These are phyloP conservation scores for Wiebesia pumilae DNA, from an alignment of 1,140 invertebrate genomes.

Conservation along the genomic window DNA sequence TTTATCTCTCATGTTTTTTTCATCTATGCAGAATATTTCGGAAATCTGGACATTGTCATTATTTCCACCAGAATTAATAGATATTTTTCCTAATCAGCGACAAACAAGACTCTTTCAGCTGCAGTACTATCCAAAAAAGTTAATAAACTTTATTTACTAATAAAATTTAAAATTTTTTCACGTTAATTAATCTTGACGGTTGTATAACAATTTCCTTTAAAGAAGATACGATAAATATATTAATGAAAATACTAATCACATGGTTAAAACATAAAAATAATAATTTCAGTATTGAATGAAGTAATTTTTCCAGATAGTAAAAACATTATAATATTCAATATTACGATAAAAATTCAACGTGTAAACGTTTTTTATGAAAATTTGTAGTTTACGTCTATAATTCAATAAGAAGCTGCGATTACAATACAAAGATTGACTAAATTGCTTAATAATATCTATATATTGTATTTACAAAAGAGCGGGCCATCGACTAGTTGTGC, in stretches of 20 bases:
- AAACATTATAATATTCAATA: too few species aligned
- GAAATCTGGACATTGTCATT: constrained; percentile 74
- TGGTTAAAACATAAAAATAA: too few species aligned
- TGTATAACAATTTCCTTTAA: background rate
- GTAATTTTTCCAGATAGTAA: too few species aligned
- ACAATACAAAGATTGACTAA: background rate
- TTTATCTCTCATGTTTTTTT: background rate
- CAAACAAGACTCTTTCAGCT: constrained; percentile 71
- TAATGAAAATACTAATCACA: too few species aligned
- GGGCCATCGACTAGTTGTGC: background rate
- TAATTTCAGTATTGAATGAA: too few species aligned
- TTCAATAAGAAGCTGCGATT: background rate
- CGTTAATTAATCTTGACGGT: background rate
- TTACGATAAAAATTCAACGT: too few species aligned
- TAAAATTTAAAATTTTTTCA: background rate
- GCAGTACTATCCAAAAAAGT: constrained; percentile 58
- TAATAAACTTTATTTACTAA: background rate
- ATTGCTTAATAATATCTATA: background rate
- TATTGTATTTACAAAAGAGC: background rate
- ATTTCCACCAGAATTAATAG: constrained; percentile 72
- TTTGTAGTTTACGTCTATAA: background rate
- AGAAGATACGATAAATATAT: too few species aligned
- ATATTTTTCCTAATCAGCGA: constrained; percentile 74
- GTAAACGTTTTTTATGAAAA: too few species aligned
- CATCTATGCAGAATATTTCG: constrained; percentile 73